These are phyloP conservation scores for Aporophyla nigra DNA, from an alignment of 2,888 invertebrate genomes.

Conservation along the genomic window DNA sequence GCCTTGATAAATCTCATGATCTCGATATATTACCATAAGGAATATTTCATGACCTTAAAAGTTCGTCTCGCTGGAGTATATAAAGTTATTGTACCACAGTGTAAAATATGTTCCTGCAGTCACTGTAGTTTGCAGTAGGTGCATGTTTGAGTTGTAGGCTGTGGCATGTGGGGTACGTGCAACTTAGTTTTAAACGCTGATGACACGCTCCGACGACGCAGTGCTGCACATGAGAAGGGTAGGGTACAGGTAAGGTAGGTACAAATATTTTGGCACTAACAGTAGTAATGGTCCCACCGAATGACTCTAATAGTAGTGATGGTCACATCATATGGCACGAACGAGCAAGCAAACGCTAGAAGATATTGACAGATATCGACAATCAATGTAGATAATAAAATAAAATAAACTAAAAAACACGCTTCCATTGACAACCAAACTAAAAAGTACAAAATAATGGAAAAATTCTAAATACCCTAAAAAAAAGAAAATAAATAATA, in stretches of 20 bases:
- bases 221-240: background rate
- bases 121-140: background rate
- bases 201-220: conserved; percentile 10
- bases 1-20: background rate
- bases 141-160: conserved; percentile 34
- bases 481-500: no score
- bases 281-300: background rate
- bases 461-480: no score
- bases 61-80: background rate
- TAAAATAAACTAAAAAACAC: no score
- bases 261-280: background rate
- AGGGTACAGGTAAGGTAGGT: background rate
- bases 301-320: no score
- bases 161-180: conserved; percentile 1
- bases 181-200: conserved; percentile 44
- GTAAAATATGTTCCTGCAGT: background rate
- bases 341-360: background rate
- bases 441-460: no score
- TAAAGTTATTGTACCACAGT: no score
- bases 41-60: background rate
- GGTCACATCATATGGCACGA: background rate
- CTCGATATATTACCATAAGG: no score
- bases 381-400: no score
- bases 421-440: no score
- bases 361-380: background rate